phyloP scores from a whole-genome alignment of 2,888 invertebrate genomes.

The Leptopilina drosophilae region DNA sequence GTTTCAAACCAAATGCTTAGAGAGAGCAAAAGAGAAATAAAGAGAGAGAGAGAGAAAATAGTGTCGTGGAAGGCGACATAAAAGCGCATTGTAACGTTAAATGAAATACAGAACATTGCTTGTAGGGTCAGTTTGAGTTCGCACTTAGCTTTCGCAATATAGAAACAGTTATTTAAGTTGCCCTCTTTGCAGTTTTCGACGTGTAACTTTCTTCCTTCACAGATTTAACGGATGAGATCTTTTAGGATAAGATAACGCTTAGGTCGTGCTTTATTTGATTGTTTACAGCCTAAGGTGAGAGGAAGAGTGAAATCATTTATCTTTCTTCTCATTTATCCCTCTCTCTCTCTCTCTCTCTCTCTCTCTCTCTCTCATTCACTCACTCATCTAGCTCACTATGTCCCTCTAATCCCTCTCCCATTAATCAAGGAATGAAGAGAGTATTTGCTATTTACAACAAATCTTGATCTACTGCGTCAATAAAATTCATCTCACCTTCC shows the following conservation, averaged over 20 bases:
- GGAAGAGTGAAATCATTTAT: constrained; percentile 9
- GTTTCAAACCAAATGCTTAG: neutral
- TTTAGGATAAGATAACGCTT: constrained; percentile 63
- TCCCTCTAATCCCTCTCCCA: neutral
- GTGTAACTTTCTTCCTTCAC: neutral
- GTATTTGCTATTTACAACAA: neutral
- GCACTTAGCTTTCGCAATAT: neutral
- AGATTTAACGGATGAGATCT: constrained; percentile 52
- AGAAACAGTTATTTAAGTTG: constrained; percentile 2
- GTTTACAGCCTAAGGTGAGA: constrained; percentile 42
- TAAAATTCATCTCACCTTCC: too few relatives aligned
- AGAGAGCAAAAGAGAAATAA: neutral
- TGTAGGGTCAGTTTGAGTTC: constrained; percentile 13
- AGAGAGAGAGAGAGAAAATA: constrained; percentile 20
- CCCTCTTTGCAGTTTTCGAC: constrained; percentile 21
- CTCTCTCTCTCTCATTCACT: constrained; percentile 13
- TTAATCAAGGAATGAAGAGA: neutral
- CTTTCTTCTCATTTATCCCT: constrained; percentile 13
- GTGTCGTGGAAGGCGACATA: constrained; percentile 31
- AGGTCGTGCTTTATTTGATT: constrained; percentile 64
- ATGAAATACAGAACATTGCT: neutral
- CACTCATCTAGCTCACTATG: neutral
- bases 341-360: neutral
- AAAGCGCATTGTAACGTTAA: constrained; percentile 16
- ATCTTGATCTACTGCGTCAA: neutral